phyloP scores from a whole-genome alignment of 1,140 invertebrate species.

The Leguminivora glycinivorella region DNA sequence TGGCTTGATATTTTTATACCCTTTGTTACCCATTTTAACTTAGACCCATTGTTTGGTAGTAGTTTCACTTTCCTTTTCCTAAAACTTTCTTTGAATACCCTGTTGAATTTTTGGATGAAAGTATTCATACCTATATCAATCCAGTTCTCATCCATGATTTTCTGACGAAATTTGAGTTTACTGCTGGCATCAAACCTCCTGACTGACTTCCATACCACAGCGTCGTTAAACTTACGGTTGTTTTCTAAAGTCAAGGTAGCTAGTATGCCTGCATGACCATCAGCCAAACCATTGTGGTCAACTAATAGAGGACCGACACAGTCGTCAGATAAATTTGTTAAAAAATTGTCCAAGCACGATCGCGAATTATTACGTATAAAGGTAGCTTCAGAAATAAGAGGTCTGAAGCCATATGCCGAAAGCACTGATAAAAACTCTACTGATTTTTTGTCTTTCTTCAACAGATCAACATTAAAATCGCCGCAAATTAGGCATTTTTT shows the following conservation, averaged over 20 bases:
- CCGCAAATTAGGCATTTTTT: conserved; percentile 25
- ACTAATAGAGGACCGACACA: not conserved
- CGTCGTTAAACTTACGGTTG: not conserved
- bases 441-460: not conserved
- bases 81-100: no score
- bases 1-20: no score
- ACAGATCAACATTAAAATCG: no score
- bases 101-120: no score
- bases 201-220: no score
- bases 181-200: no score
- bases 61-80: no score
- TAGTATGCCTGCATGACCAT: conserved; percentile 13
- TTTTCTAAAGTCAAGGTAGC: not conserved
- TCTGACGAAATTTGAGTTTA: no score
- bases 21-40: no score
- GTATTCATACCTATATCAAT: no score
- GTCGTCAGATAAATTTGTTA: not conserved
- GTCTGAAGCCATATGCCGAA: not conserved
- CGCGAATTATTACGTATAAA: not conserved
- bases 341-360: conserved; percentile 13
- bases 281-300: conserved; percentile 6
- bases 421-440: not conserved
- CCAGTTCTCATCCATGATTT: no score
- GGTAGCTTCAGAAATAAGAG: not conserved
- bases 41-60: no score